phyloP scores from a whole-genome alignment of 1,140 invertebrate species.

The Scaptomyza pallida region DNA sequence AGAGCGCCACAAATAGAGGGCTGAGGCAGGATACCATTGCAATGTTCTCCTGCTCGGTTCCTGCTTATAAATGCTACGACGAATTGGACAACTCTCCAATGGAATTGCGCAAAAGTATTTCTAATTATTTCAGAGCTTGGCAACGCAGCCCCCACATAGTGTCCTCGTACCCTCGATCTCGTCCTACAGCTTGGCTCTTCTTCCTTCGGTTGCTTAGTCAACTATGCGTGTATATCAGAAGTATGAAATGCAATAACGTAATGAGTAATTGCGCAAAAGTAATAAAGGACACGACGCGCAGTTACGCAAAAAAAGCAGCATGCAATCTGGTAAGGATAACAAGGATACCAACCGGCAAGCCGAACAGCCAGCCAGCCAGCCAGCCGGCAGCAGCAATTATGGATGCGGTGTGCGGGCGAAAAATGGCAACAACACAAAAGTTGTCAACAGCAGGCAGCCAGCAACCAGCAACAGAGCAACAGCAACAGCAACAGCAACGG shows the following conservation, averaged over 20 bases:
- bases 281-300: conserved; percentile 62
- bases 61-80: conserved; percentile 30
- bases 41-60: neutral
- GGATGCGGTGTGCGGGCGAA: conserved; percentile 36
- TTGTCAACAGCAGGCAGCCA: conserved; percentile 69
- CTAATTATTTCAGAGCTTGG: conserved; percentile 66
- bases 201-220: conserved; percentile 51
- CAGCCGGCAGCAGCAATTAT: conserved; percentile 58
- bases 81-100: conserved; percentile 54
- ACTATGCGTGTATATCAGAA: conserved; percentile 75
- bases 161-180: neutral
- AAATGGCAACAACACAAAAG: conserved; percentile 53
- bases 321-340: conserved; percentile 71
- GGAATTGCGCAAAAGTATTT: conserved; percentile 66
- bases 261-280: conserved; percentile 79
- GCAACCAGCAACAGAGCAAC: conserved; percentile 6
- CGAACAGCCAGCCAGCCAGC: neutral
- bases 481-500: conserved; percentile 7
- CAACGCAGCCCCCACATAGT: conserved; percentile 3
- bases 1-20: neutral
- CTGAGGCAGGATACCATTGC: neutral
- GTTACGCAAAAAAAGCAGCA: conserved; percentile 67
- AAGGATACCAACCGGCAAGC: conserved; percentile 38
- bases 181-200: neutral
- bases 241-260: conserved; percentile 80